phyloP scores from a whole-genome alignment of 92 coral and sea anemone genomes.

The Anthopleura xanthogrammica region DNA sequence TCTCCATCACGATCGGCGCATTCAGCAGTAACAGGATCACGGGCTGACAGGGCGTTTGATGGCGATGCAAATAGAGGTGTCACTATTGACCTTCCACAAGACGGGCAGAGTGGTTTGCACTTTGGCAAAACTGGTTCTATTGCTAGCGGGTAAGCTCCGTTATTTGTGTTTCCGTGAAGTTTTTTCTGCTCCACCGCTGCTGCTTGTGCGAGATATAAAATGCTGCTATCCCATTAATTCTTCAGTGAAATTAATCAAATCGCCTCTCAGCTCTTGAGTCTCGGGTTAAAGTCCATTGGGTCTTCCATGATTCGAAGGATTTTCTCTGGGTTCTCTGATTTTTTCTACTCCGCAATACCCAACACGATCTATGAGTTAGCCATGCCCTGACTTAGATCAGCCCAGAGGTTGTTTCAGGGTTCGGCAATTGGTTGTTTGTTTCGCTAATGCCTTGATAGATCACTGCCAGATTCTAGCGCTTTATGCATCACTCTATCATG shows the following conservation, averaged over 20 bases:
- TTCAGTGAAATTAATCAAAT: too few relatives aligned
- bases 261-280: too few relatives aligned
- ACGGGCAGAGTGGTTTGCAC: constrained; percentile 27
- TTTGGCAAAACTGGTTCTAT: constrained; percentile 39
- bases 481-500: too few relatives aligned
- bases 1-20: constrained; percentile 57
- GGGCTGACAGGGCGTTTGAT: constrained; percentile 10
- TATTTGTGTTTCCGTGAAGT: not conserved
- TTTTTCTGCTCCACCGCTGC: not conserved
- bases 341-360: not conserved
- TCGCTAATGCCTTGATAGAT: too few relatives aligned
- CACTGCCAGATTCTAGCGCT: too few relatives aligned
- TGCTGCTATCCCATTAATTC: too few relatives aligned
- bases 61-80: constrained; percentile 42
- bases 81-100: constrained; percentile 54
- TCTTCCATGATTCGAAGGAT: not conserved
- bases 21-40: constrained; percentile 48
- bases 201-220: not conserved
- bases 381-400: too few relatives aligned
- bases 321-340: not conserved
- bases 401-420: too few relatives aligned
- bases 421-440: too few relatives aligned
- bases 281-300: too few relatives aligned
- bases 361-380: not conserved
- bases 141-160: constrained; percentile 58